These are phyloP conservation scores for Strigamia transsilvanica DNA, from an alignment of 2,888 invertebrate genomes.

Conservation along the genomic window DNA sequence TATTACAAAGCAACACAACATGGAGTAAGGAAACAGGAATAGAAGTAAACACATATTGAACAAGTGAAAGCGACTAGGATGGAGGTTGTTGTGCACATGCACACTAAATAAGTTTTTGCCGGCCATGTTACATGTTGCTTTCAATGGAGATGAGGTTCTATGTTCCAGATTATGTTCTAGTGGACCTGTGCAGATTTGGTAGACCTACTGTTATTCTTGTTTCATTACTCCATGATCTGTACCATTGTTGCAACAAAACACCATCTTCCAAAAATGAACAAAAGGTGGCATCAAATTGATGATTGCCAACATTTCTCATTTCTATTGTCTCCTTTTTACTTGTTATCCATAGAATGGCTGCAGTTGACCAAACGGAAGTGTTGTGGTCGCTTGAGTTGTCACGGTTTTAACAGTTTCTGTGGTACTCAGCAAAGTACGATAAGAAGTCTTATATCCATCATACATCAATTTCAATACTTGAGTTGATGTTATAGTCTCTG, in stretches of 20 bases:
- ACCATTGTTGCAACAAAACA: neutral
- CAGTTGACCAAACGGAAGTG: conserved; percentile 53
- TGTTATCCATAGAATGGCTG: conserved; percentile 40
- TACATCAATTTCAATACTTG: conserved; percentile 56
- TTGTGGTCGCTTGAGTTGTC: conserved; percentile 54
- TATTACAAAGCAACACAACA: no score
- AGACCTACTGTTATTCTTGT: no score
- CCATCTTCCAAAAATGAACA: neutral
- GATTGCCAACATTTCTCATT: neutral
- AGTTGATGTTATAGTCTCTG: conserved; percentile 55
- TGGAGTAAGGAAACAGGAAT: no score
- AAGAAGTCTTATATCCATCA: conserved; percentile 56
- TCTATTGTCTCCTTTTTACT: neutral
- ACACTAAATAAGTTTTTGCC: no score
- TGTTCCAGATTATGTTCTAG: no score
- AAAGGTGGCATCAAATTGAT: no score
- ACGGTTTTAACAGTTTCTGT: conserved; percentile 55
- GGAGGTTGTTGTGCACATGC: no score
- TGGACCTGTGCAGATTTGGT: no score
- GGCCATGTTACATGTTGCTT: no score
- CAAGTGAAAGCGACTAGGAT: no score
- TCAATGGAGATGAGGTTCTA: no score
- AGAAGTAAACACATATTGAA: no score
- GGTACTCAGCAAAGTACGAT: conserved; percentile 54
- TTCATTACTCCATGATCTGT: neutral